Evolutionary conservation across 2,797 vertebrate genomes (phyloP).

Genomic region (Macroramphosus scolopax): DNA sequence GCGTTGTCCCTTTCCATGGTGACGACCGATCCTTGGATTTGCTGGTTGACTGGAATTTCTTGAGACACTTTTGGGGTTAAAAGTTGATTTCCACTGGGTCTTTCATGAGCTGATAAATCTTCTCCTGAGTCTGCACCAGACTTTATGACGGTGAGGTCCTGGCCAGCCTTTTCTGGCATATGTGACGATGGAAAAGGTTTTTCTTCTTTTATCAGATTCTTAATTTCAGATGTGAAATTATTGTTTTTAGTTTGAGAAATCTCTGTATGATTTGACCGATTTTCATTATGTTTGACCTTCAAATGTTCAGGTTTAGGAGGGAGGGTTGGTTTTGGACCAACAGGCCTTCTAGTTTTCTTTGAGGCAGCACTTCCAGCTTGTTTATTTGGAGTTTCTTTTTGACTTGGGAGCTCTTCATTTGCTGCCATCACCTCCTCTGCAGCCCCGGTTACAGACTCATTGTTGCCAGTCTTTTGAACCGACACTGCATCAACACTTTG

Average conservation of each 20-base stretch:
- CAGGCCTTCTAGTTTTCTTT: conserved; percentile 54
- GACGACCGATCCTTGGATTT: conserved; percentile 10
- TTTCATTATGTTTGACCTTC: conserved; percentile 62
- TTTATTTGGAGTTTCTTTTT: conserved; percentile 37
- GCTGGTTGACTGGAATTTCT: conserved; percentile 40
- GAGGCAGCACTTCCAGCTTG: conserved; percentile 8
- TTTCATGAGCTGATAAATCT: conserved; percentile 7
- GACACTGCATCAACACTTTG: conserved; percentile 55
- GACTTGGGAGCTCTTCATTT: conserved; percentile 15
- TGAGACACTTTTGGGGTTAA: conserved; percentile 50
- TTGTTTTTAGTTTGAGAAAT: background rate
- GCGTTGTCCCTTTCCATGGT: conserved; percentile 5
- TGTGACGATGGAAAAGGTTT: too few species aligned
- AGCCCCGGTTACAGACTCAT: conserved; percentile 40
- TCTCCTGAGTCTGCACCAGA: background rate
- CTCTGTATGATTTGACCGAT: conserved; percentile 67
- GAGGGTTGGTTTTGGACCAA: conserved; percentile 72
- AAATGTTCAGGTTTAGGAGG: conserved; percentile 78
- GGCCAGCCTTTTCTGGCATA: too few species aligned
- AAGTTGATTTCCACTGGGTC: conserved; percentile 5
- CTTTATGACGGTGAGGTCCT: too few species aligned
- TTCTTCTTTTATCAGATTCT: conserved; percentile 38
- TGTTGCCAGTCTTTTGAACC: conserved; percentile 48
- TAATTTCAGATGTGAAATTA: conserved; percentile 18
- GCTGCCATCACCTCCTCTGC: conserved; percentile 25